phyloP scores from a whole-genome alignment of 1,140 invertebrate genomes.

The Drosophila quadrilineata region DNA sequence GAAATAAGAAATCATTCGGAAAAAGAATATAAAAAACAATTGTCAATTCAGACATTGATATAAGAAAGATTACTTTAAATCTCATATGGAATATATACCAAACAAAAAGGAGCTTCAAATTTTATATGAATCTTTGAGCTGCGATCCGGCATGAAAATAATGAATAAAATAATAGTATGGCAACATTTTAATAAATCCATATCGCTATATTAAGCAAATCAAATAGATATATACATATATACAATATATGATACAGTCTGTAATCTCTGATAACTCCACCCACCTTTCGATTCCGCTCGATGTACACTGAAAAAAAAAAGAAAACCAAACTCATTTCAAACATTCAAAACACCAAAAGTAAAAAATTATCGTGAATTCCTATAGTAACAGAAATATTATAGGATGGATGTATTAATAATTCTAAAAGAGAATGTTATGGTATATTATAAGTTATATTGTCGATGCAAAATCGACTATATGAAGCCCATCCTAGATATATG shows the following conservation, averaged over 20 bases:
- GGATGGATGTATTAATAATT: slow-evolving; percentile 34
- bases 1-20: neutral
- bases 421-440: slow-evolving; percentile 19
- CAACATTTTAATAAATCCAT: slow-evolving; percentile 41
- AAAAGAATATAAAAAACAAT: slow-evolving; percentile 26
- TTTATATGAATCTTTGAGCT: slow-evolving; percentile 63
- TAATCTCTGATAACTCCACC: slow-evolving; percentile 43
- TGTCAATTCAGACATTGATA: slow-evolving; percentile 61
- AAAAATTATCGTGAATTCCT: slow-evolving; percentile 5
- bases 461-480: slow-evolving; percentile 9
- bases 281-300: slow-evolving; percentile 47
- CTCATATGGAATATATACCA: slow-evolving; percentile 6
- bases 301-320: slow-evolving; percentile 31
- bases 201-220: slow-evolving; percentile 49
- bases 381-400: slow-evolving; percentile 13
- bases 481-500: no score
- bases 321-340: neutral
- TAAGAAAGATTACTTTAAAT: slow-evolving; percentile 54
- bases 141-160: slow-evolving; percentile 7
- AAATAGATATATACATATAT: slow-evolving; percentile 23
- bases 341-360: neutral
- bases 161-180: neutral
- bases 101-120: slow-evolving; percentile 62
- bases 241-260: slow-evolving; percentile 11
- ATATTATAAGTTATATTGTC: slow-evolving; percentile 23